Evolutionary conservation across 2,797 vertebrate species (phyloP).

Genomic region (Pygocentrus nattereri): DNA sequence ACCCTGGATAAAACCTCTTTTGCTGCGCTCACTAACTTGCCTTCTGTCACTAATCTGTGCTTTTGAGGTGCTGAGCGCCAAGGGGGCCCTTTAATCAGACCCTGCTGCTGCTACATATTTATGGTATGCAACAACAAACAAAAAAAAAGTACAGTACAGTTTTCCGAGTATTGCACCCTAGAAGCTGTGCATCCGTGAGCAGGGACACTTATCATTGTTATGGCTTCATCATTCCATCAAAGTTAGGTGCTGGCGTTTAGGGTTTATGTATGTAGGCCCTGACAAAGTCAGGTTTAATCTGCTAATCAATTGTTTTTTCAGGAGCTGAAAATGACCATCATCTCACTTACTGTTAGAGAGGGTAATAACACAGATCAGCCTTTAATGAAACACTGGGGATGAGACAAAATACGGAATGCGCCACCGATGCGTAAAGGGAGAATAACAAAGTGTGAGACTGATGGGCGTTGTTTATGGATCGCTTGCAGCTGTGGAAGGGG

Average conservation of each 20-base stretch:
- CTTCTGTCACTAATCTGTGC: slow-evolving; percentile 34
- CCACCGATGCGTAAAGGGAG: slow-evolving; percentile 12
- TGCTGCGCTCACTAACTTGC: slow-evolving; percentile 14
- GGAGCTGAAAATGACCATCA: slow-evolving; percentile 26
- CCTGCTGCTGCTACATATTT: slow-evolving; percentile 36
- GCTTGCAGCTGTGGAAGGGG: slow-evolving; percentile 29
- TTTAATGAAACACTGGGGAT: slow-evolving; percentile 16
- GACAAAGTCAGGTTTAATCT: slow-evolving; percentile 37
- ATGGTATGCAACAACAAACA: slow-evolving; percentile 22
- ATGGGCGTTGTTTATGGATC: slow-evolving; percentile 48
- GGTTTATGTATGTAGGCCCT: neutral
- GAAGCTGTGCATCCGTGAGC: neutral
- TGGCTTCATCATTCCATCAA: slow-evolving; percentile 29
- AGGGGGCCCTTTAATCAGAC: slow-evolving; percentile 35
- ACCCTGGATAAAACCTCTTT: slow-evolving; percentile 30
- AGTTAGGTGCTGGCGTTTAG: slow-evolving; percentile 29
- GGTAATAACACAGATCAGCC: slow-evolving; percentile 26
- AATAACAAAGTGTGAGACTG: slow-evolving; percentile 21
- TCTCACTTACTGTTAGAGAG: slow-evolving; percentile 23
- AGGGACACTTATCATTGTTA: slow-evolving; percentile 5
- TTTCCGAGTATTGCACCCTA: neutral
- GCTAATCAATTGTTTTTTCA: slow-evolving; percentile 33
- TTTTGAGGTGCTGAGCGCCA: slow-evolving; percentile 29
- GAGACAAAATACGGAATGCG: neutral
- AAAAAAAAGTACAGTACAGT: neutral